phyloP scores from a whole-genome alignment of 2,888 invertebrate species.

The Parelbella ahira region DNA sequence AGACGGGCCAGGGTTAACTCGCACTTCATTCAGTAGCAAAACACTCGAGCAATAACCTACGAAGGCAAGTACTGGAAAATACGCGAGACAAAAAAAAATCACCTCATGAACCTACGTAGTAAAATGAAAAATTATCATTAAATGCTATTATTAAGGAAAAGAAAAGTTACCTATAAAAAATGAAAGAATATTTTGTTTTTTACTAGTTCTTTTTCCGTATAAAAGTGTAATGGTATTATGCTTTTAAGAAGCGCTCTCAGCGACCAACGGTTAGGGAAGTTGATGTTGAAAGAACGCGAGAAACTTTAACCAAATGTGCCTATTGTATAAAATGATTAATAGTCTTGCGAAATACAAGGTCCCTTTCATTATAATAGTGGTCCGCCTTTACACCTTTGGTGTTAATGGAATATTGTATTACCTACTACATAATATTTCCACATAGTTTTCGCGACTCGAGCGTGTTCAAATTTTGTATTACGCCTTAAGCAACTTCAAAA shows the following conservation, averaged over 20 bases:
- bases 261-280: constrained; percentile 13
- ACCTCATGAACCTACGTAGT: too few species aligned
- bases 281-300: constrained; percentile 14
- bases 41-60: too few species aligned
- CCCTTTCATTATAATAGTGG: constrained; percentile 27
- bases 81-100: too few species aligned
- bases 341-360: constrained; percentile 28
- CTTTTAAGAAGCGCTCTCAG: constrained; percentile 18
- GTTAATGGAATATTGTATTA: constrained; percentile 27
- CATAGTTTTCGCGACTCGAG: background rate
- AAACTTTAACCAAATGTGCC: constrained; percentile 26
- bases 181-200: too few species aligned
- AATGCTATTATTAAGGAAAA: too few species aligned
- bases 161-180: too few species aligned
- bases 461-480: background rate
- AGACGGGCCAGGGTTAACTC: too few species aligned
- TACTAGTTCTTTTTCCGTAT: too few species aligned
- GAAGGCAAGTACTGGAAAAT: too few species aligned
- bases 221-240: constrained; percentile 16
- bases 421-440: constrained; percentile 9
- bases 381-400: constrained; percentile 21
- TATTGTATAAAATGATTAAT: constrained; percentile 34
- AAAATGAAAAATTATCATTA: too few species aligned
- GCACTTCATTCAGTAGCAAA: too few species aligned
- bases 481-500: too few species aligned